phyloP scores from a whole-genome alignment of 2,113 vertebrate genomes.

The Rhynchopsitta pachyrhyncha region DNA sequence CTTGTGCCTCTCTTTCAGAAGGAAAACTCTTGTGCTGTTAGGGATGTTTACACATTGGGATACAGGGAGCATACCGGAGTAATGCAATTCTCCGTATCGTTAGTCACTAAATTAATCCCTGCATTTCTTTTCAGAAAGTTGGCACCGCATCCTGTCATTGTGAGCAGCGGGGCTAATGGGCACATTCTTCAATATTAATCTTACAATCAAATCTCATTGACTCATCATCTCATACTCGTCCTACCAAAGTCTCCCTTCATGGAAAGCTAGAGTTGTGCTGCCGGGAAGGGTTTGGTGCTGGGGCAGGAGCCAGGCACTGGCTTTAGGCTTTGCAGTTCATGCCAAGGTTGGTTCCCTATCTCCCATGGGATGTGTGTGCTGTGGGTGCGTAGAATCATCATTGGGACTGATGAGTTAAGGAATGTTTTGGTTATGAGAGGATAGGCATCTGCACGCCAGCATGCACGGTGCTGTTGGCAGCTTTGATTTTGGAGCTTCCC shows the following conservation, averaged over 20 bases:
- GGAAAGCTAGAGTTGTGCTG: background rate
- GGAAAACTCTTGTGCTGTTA: background rate
- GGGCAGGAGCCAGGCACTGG: background rate
- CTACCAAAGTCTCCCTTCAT: background rate
- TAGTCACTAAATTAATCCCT: conserved; percentile 18
- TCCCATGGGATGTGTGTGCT: background rate
- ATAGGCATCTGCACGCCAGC: fast-evolving
- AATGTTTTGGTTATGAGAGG: background rate
- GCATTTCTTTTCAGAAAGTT: background rate
- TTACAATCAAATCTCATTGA: background rate
- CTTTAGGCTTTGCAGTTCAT: background rate
- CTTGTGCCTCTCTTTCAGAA: background rate
- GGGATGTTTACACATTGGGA: background rate
- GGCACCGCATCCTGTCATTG: background rate
- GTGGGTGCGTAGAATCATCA: background rate
- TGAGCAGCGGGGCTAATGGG: background rate
- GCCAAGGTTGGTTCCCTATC: background rate
- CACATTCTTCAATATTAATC: background rate
- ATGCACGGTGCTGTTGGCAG: fast-evolving
- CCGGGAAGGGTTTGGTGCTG: background rate
- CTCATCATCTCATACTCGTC: background rate
- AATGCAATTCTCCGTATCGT: background rate
- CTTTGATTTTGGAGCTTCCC: background rate
- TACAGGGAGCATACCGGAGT: background rate
- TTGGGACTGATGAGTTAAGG: fast-evolving